Base-by-base conservation (phyloP, 2,113 vertebrate genomes). In the Sigmodon hispidus region DNA sequence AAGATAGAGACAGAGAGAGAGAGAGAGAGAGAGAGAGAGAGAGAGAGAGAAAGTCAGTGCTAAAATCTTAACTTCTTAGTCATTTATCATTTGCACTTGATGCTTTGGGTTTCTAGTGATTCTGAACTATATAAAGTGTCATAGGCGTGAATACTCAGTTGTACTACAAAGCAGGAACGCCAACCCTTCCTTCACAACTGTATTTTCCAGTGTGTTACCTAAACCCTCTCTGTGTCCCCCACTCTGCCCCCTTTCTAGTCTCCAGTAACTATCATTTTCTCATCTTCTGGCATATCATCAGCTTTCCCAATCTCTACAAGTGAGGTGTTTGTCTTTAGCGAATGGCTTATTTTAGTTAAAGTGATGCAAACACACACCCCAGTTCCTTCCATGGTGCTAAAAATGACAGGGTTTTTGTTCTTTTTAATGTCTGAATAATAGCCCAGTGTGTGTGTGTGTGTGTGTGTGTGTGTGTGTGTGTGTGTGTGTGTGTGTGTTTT, bases 391-490 rank as follows among this genome's bases (percentile, higher is more conserved):
- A 50, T 69, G 31, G 31, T 87, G 5, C 48, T 63, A 29, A 52
- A 52, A 40, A 31, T 48, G 45, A 13, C 43, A 34, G 43, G 22
- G 3, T 76, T 63, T 40, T 65, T 50, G 50, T 52, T 16, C 55
- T n/a, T n/a, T 57, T 65, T 13, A 19, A 19, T 87, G 36, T 22
- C 19, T 77, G 4, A 19, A 17, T 76, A 65, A 72, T 40, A 34
- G 65, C 36, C 48, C 19, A 45, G 26, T 11, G 11, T 22, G 31
- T 3, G 1, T 4, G 11, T 4, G 8, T 24, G 24, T 36, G 16
- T 29, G 11, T 4, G 8, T 24, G 24, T 36, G 16, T 29, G 11
- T 4, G 8, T 24, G 26, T 11, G 11, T 22, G 31, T 3, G 1
- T 4, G 26, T 11, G 11, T 22, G 31, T 3, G 1, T 4, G 11